These are phyloP conservation scores for Thysanoteuthis rhombus DNA, from an alignment of 2,888 invertebrate species.

Conservation along the genomic window DNA sequence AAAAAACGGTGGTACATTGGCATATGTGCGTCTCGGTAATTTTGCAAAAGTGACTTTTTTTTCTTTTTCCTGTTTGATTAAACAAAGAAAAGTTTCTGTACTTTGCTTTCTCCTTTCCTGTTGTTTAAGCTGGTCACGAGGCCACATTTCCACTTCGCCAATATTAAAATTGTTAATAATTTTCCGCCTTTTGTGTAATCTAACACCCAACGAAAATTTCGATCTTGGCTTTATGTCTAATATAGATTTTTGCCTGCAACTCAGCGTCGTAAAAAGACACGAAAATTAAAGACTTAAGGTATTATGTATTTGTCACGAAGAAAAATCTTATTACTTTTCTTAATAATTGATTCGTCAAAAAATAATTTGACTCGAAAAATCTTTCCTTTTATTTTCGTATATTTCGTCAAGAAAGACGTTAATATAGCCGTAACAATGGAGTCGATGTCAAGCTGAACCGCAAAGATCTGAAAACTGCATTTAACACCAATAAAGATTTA, in stretches of 20 bases:
- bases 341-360: slow-evolving; percentile 1
- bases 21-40: no score
- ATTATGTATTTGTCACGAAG: not conserved
- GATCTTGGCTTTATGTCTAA: not conserved
- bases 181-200: not conserved
- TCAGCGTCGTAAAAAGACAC: not conserved
- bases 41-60: no score
- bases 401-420: not conserved
- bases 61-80: no score
- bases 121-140: not conserved
- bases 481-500: not conserved
- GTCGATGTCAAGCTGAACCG: not conserved
- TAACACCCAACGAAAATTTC: not conserved
- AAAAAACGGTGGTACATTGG: no score
- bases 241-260: not conserved
- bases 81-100: not conserved
- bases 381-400: not conserved
- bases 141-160: not conserved
- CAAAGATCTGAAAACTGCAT: not conserved
- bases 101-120: not conserved
- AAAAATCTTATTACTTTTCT: not conserved
- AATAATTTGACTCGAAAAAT: not conserved
- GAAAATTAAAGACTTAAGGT: not conserved
- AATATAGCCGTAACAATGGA: not conserved
- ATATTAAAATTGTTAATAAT: not conserved